Base-by-base conservation (phyloP, 2,888 invertebrate genomes). In the Trachelus tabidus region DNA sequence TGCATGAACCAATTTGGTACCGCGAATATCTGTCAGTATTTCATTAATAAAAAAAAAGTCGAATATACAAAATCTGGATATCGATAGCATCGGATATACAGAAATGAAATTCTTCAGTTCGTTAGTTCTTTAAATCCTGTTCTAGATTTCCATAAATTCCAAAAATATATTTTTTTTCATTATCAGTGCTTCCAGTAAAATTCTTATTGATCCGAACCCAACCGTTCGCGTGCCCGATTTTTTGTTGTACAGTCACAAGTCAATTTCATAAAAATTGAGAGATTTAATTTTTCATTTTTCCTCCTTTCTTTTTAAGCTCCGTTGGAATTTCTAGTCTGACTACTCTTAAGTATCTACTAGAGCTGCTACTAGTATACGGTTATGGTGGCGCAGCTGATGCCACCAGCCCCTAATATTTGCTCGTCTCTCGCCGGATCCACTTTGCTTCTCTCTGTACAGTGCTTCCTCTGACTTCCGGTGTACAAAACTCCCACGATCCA, bases 381-480 rank as follows among this genome's bases (percentile, higher is more conserved):
- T 80, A 79, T 77, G 80, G 73, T 74, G 76, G 73, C 76, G 76
- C 78, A 81, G 82, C 81, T 81, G 81, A 81, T 83, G 79, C 78
- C 77, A 56, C 56, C 81, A 81, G 82, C 80, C 82, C 82, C 81
- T 82, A 84, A 84, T 84, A 84, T 84, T 84, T 84, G 83, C 83
- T 82, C 81, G 83, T 82, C 83, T 83, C 83, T 82, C 82, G 79
- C 80, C 80, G 82, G 77, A 82, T 81, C 81, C 80, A 83, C 83
- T 81, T 81, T 76, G 75, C 79, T 40, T 56, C 56, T 56, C 56
- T 56, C 56, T 56, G 23, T 56, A 71, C 30, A 71, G 31, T 34
- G 71, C 31, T 71, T 71, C 71, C 30, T 71, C 34, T 34, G 79
- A 78, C 78, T 79, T 77, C 75, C 78, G 79, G 75, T 75, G 73